phyloP scores from a whole-genome alignment of 2,888 invertebrate genomes.

The Elegia similella region DNA sequence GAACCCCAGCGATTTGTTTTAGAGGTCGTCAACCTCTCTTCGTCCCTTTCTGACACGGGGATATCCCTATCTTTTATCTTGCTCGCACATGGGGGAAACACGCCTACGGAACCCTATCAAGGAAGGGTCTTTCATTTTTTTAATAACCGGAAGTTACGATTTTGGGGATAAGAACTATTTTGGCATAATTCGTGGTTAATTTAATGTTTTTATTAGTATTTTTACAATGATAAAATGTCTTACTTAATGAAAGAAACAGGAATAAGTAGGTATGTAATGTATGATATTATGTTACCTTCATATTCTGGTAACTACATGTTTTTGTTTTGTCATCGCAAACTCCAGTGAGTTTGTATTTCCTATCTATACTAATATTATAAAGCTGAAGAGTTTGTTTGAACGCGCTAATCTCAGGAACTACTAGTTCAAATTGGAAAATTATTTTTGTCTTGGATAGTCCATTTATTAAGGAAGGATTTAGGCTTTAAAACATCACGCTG shows the following conservation, averaged over 20 bases:
- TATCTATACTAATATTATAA: no score
- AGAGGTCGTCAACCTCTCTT: slow-evolving; percentile 75
- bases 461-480: no score
- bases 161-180: slow-evolving; percentile 36
- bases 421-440: no score
- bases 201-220: neutral
- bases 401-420: no score
- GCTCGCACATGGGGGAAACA: slow-evolving; percentile 60
- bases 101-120: slow-evolving; percentile 62
- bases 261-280: neutral
- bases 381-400: no score
- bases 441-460: no score
- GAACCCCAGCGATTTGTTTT: slow-evolving; percentile 79
- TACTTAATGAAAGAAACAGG: neutral
- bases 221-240: neutral
- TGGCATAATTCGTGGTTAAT: slow-evolving; percentile 11
- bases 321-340: no score
- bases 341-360: no score
- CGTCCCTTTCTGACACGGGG: slow-evolving; percentile 50
- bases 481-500: no score
- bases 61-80: slow-evolving; percentile 47
- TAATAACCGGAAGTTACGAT: slow-evolving; percentile 61
- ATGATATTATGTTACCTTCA: no score
- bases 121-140: slow-evolving; percentile 63
- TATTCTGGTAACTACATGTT: no score